Base-by-base conservation (phyloP, 2,888 invertebrate species). In the Limnephilus lunatus region DNA sequence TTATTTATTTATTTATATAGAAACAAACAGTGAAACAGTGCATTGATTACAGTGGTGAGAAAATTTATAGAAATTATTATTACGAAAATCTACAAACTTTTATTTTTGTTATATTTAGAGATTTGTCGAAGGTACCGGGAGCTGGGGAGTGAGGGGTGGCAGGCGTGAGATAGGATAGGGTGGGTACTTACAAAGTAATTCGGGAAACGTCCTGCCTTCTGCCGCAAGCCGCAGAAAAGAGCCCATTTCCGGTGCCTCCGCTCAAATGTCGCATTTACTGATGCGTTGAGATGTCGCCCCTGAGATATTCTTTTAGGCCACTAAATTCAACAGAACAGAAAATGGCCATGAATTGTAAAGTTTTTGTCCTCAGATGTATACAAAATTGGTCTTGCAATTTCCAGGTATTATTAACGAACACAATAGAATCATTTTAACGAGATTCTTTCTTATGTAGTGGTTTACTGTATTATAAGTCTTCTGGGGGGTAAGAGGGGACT, bases 171-270 rank as follows among this genome's bases (percentile, higher is more conserved):
- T 5, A 14, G 31, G 30, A 11, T 1, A 19, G 82, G 32, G 32
- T 30, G 15, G 82, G 82, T 7, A n/a, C 86, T 44, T 44, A 48
- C n/a, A 48, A 86, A 86, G 44, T 15, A 86, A 86, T 86, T 86
- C 86, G 39, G 25, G 86, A 86, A 86, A 86, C 44, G 44, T 86
- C 44, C 30, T 31, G 30, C 82, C 82, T 31, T 82, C 31, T 82
- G 82, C 82, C 82, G 19, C 32, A 82, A 15, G 82, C 30, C 82
- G 19, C 32, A 32, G 82, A 82, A 82, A 85, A 83, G 81, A 48
- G 82, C 39, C 83, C 90, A 85, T 68, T 90, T 90, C 85, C 85
- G 44, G 90, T 53, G n/a, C n/a, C 48, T 90, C 90, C 85, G 85
- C 90, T 82, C 90, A 68, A 68, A 82, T 85, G 53, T 83, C 85